Evolutionary conservation across 53 echinoderm and acorn worm genomes (phyloP).

Genomic region (Hippasteria phrygiana): DNA sequence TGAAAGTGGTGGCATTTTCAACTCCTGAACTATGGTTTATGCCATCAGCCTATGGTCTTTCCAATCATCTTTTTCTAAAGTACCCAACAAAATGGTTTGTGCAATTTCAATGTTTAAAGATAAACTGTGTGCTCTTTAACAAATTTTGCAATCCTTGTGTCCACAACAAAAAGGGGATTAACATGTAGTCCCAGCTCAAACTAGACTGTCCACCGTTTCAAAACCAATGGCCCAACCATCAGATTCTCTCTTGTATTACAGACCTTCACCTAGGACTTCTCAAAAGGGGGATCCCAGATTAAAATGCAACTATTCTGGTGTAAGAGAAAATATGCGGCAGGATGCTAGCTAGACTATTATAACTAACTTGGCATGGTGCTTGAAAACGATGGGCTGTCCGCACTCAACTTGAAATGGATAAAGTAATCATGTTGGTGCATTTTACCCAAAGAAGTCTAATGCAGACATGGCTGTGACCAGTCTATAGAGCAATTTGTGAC

Average conservation of each 20-base stretch:
- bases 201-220: not conserved
- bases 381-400: no score
- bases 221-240: conserved; percentile 12
- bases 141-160: not conserved
- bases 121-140: not conserved
- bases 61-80: no score
- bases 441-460: no score
- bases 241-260: conserved; percentile 8
- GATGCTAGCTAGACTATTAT: not conserved
- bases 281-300: not conserved
- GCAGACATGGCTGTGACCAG: no score
- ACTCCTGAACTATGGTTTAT: no score
- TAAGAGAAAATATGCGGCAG: not conserved
- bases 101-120: no score
- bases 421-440: no score
- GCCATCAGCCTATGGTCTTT: not conserved
- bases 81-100: no score
- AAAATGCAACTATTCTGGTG: not conserved
- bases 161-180: conserved; percentile 14
- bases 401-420: no score
- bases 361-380: not conserved
- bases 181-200: not conserved
- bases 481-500: no score
- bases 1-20: not conserved
- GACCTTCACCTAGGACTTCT: not conserved